phyloP scores from a whole-genome alignment of 2,797 vertebrate genomes.

The Cyclura pinguis region DNA sequence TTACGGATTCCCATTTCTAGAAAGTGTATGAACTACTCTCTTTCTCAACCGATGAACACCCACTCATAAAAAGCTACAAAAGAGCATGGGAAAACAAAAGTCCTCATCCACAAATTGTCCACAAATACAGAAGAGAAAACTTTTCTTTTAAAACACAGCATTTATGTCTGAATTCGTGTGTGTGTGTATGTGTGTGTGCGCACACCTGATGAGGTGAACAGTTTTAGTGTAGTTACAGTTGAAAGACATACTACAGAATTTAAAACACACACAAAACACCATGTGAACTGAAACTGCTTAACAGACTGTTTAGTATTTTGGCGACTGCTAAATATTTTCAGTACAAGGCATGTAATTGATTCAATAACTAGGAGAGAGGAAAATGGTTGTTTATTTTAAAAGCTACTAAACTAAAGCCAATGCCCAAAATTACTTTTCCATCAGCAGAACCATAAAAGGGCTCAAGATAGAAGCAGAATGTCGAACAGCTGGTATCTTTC shows the following conservation, averaged over 20 bases:
- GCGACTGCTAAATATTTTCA: constrained; percentile 67
- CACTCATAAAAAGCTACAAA: not conserved
- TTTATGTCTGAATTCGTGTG: not conserved
- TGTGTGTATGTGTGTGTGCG: too few relatives aligned
- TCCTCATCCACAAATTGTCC: not conserved
- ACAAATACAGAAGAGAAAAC: too few relatives aligned
- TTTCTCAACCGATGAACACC: not conserved
- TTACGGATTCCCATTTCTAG: not conserved
- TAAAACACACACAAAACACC: constrained; percentile 8
- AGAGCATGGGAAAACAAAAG: not conserved
- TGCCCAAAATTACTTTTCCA: constrained; percentile 65
- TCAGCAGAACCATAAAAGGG: constrained; percentile 72
- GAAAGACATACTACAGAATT: not conserved
- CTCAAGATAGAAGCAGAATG: constrained; percentile 68
- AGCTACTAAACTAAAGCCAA: constrained; percentile 49
- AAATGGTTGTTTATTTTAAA: constrained; percentile 68
- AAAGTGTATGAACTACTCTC: not conserved
- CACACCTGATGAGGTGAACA: not conserved
- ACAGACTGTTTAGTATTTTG: constrained; percentile 24
- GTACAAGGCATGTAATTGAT: constrained; percentile 56
- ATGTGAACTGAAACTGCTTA: constrained; percentile 28
- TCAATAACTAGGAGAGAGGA: constrained; percentile 41
- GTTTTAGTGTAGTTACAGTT: not conserved
- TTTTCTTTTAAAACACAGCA: not conserved
- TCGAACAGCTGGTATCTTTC: constrained; percentile 70